phyloP scores from a whole-genome alignment of 2,797 vertebrate species.

The Pseudochaenichthys georgianus region DNA sequence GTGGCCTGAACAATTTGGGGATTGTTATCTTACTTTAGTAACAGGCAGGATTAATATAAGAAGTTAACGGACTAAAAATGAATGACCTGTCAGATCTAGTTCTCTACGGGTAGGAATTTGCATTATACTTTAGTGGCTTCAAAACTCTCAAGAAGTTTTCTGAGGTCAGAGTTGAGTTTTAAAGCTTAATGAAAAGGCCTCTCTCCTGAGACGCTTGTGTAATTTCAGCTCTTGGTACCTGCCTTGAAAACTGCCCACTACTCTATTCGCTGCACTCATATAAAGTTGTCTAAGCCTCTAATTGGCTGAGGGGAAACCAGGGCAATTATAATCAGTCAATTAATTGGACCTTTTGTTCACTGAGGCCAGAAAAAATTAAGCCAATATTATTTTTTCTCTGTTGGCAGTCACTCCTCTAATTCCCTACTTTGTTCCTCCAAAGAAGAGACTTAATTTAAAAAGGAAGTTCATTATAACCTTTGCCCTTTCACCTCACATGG shows the following conservation, averaged over 20 bases:
- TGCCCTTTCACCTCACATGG: slow-evolving; percentile 56
- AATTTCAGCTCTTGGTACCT: slow-evolving; percentile 74
- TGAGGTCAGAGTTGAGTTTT: slow-evolving; percentile 63
- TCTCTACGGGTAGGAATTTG: slow-evolving; percentile 12
- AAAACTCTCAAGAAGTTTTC: slow-evolving; percentile 54
- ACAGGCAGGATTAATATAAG: not conserved
- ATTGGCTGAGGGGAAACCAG: slow-evolving; percentile 74
- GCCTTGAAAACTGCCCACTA: slow-evolving; percentile 55
- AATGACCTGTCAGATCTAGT: slow-evolving; percentile 10
- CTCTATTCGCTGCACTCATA: slow-evolving; percentile 56
- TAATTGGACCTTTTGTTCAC: slow-evolving; percentile 82
- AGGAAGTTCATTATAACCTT: slow-evolving; percentile 69
- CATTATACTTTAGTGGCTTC: slow-evolving; percentile 13
- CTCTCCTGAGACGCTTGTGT: slow-evolving; percentile 67
- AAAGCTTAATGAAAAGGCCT: slow-evolving; percentile 74
- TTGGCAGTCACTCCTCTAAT: slow-evolving; percentile 36
- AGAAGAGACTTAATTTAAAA: slow-evolving; percentile 36
- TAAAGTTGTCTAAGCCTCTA: slow-evolving; percentile 74
- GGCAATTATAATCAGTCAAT: slow-evolving; percentile 79
- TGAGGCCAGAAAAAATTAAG: slow-evolving; percentile 51
- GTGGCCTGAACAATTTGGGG: not conserved
- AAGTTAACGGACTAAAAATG: slow-evolving; percentile 10
- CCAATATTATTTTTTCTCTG: slow-evolving; percentile 31
- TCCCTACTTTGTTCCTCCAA: slow-evolving; percentile 42
- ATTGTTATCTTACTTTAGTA: slow-evolving; percentile 9